Evolutionary conservation across 2,888 invertebrate genomes (phyloP), one percentile per base, ranked within the genome.

Genomic region (Andrena trimmerana): DNA sequence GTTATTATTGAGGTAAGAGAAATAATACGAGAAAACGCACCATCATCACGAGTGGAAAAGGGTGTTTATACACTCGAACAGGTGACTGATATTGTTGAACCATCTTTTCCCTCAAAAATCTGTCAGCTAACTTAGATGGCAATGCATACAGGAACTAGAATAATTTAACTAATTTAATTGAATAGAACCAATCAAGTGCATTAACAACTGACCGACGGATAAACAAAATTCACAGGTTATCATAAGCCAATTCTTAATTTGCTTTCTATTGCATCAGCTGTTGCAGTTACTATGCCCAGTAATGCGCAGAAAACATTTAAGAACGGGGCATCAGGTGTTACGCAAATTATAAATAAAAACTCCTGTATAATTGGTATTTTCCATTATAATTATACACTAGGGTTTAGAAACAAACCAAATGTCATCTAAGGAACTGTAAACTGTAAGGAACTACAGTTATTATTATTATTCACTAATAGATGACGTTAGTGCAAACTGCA

Each of bases 1-100:
- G 71, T 70, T 87, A 85, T 80, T 76, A 83, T 20, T 20, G 29
- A 70, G 70, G 77, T 68, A 77, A 65, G 63, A 84, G 83, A 84
- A 83, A 68, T 59, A 68, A 63, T 76, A 76, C 62, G 65, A 80
- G 31, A 62, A 79, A 94, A 96, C 97, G 96, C 95, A 98, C 98
- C 95, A 97, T 97, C 99, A 99, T 99, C 90, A 99, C 98, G 94
- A 99, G 96, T 95, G 99, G 98, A 95, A 99, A 99, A 70, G 98
- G 97, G 94, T 97, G 96, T 95, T 98, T 98, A 95, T 99, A 99
- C 89, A 99, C 98, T 96, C 99, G 96, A 72, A 99, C 97, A 90
- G 99, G 99, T 87, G 98, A 98, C 94, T 98, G 97, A 95, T 98
- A 99, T 94, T 98, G 98, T 95, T 99, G 99, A 93, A 99, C 99